Percentiles rank a stretch among this genome's conserved stretches.
Evolutionary conservation across 2,888 invertebrate species (phyloP).

Genomic region (Eupithecia pulchellata): DNA sequence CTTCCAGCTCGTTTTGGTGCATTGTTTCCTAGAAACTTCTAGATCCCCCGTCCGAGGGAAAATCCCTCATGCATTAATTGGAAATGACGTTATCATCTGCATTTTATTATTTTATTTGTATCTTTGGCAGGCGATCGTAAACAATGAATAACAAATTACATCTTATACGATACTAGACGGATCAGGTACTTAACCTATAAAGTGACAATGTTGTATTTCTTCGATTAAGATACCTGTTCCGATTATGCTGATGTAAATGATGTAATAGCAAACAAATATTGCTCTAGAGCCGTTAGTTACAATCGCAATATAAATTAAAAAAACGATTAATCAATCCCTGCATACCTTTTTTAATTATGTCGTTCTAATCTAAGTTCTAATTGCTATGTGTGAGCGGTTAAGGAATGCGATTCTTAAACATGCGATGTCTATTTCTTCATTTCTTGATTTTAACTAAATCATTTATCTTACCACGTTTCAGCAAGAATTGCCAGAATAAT

Average conservation of each 20-base stretch:
- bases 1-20: no score
- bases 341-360: slow-evolving; percentile 27
- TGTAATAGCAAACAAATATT: slow-evolving; percentile 56
- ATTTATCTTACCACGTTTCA: not conserved
- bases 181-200: slow-evolving; percentile 36
- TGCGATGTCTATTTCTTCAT: slow-evolving; percentile 1
- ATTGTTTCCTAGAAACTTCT: not conserved
- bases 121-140: slow-evolving; percentile 18
- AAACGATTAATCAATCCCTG: slow-evolving; percentile 42
- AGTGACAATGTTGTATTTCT: slow-evolving; percentile 31
- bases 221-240: slow-evolving; percentile 29
- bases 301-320: slow-evolving; percentile 36
- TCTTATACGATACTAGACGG: slow-evolving; percentile 12
- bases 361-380: slow-evolving; percentile 15
- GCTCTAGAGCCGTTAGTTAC: slow-evolving; percentile 38
- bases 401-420: not conserved
- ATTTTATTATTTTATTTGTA: not conserved
- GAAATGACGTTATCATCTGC: not conserved
- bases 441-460: not conserved
- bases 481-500: not conserved
- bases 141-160: slow-evolving; percentile 11
- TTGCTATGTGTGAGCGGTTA: slow-evolving; percentile 11
- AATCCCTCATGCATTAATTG: not conserved
- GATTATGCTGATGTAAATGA: slow-evolving; percentile 51
- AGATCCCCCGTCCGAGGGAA: not conserved